Conservation (phyloP, 2,888 invertebrate genomes). For the Tolmerus cingulatus region DNA sequence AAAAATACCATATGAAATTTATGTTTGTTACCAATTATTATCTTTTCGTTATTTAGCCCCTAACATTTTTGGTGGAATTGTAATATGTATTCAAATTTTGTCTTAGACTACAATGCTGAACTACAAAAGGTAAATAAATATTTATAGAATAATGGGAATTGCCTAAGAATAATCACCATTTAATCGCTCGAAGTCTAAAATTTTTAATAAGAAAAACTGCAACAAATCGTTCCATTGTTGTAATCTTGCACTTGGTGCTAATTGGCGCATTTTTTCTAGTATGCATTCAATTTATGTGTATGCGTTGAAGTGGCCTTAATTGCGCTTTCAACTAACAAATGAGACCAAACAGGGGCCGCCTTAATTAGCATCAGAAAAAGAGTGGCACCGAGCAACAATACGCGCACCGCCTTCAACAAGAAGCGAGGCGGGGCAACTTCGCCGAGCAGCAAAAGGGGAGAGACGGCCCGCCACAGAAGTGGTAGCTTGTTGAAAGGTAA, state of each 20-base stretch:
- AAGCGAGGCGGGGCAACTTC: background rate
- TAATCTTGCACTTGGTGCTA: background rate
- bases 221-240: too few relatives aligned
- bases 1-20: too few relatives aligned
- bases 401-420: background rate
- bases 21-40: too few relatives aligned
- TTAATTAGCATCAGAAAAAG: background rate
- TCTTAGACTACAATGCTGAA: too few relatives aligned
- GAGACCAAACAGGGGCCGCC: background rate
- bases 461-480: slow-evolving; percentile 45
- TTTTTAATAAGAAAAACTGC: too few relatives aligned
- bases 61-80: too few relatives aligned
- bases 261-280: background rate
- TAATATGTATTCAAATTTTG: too few relatives aligned
- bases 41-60: too few relatives aligned
- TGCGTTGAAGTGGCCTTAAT: background rate
- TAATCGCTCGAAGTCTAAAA: background rate
- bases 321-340: background rate
- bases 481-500: slow-evolving; percentile 40
- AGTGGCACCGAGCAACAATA: background rate
- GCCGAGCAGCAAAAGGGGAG: background rate
- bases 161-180: background rate
- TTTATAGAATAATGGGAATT: too few relatives aligned
- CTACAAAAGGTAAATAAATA: too few relatives aligned
- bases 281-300: background rate